A percentile compares a stretch with the other conserved stretches of the same genome.
Conservation (phyloP, 2,888 invertebrate genomes). For the Amblyteles armatorius region DNA sequence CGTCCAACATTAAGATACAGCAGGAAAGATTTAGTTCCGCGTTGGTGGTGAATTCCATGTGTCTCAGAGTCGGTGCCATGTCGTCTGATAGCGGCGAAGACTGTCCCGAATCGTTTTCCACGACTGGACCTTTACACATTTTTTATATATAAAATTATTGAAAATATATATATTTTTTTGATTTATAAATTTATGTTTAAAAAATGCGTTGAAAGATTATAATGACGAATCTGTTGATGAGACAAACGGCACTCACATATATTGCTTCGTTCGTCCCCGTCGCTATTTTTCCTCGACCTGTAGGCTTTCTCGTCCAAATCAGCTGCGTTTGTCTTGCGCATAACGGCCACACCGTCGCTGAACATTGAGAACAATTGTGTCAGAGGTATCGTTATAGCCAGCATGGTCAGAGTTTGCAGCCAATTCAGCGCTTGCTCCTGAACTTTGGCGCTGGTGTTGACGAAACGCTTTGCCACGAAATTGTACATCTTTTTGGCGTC, state of each 20-base stretch:
- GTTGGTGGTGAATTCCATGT: constrained; percentile 90
- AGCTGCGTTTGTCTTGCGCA: constrained; percentile 85
- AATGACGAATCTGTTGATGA: neutral
- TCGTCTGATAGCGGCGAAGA: constrained; percentile 90
- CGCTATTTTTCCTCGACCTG: constrained; percentile 72
- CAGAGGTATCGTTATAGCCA: constrained; percentile 96
- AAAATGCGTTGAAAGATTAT: constrained; percentile 5
- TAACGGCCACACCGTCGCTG: constrained; percentile 92
- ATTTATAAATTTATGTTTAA: neutral
- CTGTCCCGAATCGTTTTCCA: constrained; percentile 89
- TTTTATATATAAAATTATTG: neutral
- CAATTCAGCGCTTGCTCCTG: constrained; percentile 96
- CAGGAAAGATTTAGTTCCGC: constrained; percentile 94
- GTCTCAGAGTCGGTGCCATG: constrained; percentile 87
- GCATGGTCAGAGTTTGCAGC: constrained; percentile 94
- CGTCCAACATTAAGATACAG: constrained; percentile 98
- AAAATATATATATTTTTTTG: neutral
- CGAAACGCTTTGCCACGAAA: constrained; percentile 95
- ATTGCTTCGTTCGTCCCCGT: constrained; percentile 83
- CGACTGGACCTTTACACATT: constrained; percentile 86
- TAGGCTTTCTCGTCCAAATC: constrained; percentile 76
- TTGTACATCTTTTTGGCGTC: constrained; percentile 97
- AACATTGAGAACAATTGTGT: constrained; percentile 95
- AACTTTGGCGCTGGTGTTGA: constrained; percentile 91
- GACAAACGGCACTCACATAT: constrained; percentile 86